Evolutionary conservation across 2,797 vertebrate genomes (phyloP), one percentile per base, ranked within the genome.

Genomic region (Apogon talboti): DNA sequence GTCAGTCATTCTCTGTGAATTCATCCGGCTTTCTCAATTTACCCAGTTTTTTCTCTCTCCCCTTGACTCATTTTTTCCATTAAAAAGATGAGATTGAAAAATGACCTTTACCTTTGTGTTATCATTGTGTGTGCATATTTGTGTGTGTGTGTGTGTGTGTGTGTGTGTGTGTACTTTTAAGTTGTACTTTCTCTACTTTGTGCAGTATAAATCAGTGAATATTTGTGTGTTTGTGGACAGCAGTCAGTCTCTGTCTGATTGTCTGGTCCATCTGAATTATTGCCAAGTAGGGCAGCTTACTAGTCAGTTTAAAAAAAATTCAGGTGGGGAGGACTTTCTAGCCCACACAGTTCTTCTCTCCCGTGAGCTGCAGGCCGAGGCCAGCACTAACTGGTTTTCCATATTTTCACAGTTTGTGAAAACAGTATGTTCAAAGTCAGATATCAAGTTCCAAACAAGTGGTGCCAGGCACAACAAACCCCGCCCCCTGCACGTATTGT

Each of bases 71-170:
- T 88, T 90, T 88, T 90, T 92, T 91, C 78, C 86, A 90, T 92
- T 91, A 90, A 91, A 92, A 92, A 76, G 73, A 90, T 88, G 81
- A 89, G 81, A 91, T 83, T 89, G 87, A 90, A 92, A 89, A 88
- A 83, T 78, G 70, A 83, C 81, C 76, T 73, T 56, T 75, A 71
- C 65, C 28, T 78, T 57, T 71, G 58, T 74, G 72, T 62, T 85
- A 51, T 78, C 42, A 41, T 68, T 76, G 55, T 64, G 42, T 70
- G 49, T 54, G 43, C 35, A 33, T 51, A 12, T 47, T 28, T 56
- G 50, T 15, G 28, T 46, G 28, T 19, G 3, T 61, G 13, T 49
- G 15, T 41, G 12, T 56, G 51, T 63, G 21, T 35, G 14, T 50
- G 40, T 38, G 41, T 28, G 43, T 38, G 42, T 52, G 28, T 3